Percentiles rank a stretch among this genome's conserved stretches.
These are phyloP conservation scores for Spisula solida DNA, from an alignment of 2,888 invertebrate genomes.

Conservation along the genomic window DNA sequence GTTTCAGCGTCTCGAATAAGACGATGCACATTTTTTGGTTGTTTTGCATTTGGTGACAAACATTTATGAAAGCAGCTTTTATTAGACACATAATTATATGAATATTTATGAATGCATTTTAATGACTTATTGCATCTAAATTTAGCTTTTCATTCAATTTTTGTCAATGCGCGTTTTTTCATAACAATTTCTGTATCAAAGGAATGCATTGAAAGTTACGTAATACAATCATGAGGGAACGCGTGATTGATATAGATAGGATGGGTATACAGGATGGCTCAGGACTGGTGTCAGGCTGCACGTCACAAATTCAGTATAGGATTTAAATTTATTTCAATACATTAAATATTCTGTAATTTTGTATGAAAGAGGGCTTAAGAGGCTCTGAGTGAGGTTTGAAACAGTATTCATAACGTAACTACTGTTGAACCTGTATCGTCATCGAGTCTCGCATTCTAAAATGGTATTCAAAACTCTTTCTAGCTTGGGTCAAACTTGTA, in stretches of 20 bases:
- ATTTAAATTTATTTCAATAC: too few species aligned
- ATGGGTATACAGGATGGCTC: background rate
- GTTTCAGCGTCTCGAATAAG: background rate
- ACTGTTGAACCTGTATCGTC: too few species aligned
- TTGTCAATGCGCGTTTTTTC: background rate
- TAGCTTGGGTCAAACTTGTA: too few species aligned
- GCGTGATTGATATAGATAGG: background rate
- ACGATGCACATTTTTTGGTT: background rate
- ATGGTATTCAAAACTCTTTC: too few species aligned
- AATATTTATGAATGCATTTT: slow-evolving; percentile 8
- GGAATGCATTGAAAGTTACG: background rate
- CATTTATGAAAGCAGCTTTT: background rate
- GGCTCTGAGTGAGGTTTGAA: too few species aligned
- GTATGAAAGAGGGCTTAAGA: too few species aligned
- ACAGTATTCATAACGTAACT: too few species aligned
- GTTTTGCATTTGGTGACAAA: background rate
- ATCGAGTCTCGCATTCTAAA: too few species aligned
- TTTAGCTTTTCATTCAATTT: slow-evolving; percentile 11
- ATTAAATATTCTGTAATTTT: too few species aligned
- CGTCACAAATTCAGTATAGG: too few species aligned
- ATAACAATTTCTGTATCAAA: background rate
- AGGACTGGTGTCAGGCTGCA: background rate
- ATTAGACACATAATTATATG: background rate
- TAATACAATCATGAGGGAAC: background rate
- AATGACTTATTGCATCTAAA: slow-evolving; percentile 7